Evolutionary conservation across 2,797 vertebrate species (phyloP).

Genomic region (Enteromius argenteus): DNA sequence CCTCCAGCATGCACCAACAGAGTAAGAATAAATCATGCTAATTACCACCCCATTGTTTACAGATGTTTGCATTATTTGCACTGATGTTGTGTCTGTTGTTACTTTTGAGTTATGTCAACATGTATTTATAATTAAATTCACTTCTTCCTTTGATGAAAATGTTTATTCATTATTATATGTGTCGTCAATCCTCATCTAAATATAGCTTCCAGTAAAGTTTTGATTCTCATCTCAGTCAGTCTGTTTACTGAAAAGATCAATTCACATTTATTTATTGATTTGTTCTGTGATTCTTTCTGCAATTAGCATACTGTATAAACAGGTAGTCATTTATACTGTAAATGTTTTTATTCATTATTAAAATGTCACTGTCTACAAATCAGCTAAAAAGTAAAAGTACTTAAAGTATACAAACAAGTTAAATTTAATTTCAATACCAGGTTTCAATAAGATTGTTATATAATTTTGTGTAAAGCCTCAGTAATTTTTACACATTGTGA

Average conservation of each 20-base stretch:
- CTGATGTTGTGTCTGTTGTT: background rate
- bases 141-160: background rate
- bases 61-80: background rate
- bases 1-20: background rate
- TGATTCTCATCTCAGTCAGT: background rate
- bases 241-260: background rate
- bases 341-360: background rate
- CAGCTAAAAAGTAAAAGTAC: background rate
- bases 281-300: background rate
- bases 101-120: background rate
- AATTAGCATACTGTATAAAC: background rate
- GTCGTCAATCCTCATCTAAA: background rate
- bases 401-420: background rate
- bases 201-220: background rate
- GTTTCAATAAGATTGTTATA: background rate
- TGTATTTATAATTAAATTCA: background rate
- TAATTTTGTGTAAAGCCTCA: background rate
- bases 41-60: background rate
- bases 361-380: background rate
- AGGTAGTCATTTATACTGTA: background rate
- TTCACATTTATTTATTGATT: background rate
- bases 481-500: background rate
- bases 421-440: background rate
- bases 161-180: background rate
- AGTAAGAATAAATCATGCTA: background rate